Evolutionary conservation across 2,888 invertebrate species (phyloP).

Genomic region (Pyrgus malvae): DNA sequence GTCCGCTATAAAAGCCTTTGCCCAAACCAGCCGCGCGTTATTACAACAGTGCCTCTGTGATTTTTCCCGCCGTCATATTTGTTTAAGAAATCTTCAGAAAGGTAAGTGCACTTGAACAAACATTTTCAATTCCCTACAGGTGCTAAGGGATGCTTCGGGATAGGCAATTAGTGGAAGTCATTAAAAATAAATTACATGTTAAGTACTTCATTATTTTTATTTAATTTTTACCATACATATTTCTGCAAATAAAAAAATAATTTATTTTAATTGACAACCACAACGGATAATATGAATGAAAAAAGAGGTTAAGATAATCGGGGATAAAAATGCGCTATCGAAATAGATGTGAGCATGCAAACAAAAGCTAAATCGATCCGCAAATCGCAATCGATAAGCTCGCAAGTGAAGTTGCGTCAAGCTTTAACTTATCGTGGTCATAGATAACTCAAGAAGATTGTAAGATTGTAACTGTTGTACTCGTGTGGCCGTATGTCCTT

Average conservation of each 20-base stretch:
- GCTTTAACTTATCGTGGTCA: conserved; percentile 6
- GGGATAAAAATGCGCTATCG: too few relatives aligned
- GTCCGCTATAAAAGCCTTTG: conserved; percentile 71
- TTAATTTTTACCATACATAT: too few relatives aligned
- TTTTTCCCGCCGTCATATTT: conserved; percentile 74
- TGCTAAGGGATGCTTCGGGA: conserved; percentile 53
- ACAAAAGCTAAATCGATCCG: background rate
- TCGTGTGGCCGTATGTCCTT: conserved; percentile 29
- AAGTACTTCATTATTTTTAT: too few relatives aligned
- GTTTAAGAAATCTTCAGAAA: conserved; percentile 58
- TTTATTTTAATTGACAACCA: too few relatives aligned
- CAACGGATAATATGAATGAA: too few relatives aligned
- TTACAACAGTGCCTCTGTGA: conserved; percentile 79
- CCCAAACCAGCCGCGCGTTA: conserved; percentile 77
- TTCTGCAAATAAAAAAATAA: too few relatives aligned
- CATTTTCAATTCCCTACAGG: too few relatives aligned
- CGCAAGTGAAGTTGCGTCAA: conserved; percentile 7
- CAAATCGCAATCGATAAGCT: too few relatives aligned
- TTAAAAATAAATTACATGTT: background rate
- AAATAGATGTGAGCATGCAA: background rate
- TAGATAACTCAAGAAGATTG: conserved; percentile 13
- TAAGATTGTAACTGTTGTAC: conserved; percentile 5
- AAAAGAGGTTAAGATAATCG: too few relatives aligned
- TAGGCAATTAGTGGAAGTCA: conserved; percentile 14
- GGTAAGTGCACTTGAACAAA: conserved; percentile 71